phyloP scores from a whole-genome alignment of 1,140 invertebrate species.

The Melipona quadrifasciata region DNA sequence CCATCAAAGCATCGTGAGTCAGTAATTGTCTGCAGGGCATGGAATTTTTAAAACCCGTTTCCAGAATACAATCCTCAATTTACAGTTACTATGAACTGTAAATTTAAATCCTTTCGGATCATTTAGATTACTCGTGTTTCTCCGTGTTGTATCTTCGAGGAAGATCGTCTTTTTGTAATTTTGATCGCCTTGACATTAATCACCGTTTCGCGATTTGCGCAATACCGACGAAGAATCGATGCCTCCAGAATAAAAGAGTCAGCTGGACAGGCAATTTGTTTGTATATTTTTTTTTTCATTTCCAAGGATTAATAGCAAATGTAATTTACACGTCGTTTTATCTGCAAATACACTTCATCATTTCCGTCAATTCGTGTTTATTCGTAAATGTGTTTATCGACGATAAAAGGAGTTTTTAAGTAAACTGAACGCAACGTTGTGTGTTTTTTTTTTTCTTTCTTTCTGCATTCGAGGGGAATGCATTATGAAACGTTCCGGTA shows the following conservation, averaged over 20 bases:
- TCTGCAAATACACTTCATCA: neutral
- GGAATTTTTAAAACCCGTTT: neutral
- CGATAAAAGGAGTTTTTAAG: neutral
- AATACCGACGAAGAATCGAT: neutral
- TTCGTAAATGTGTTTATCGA: neutral
- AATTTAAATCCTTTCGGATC: neutral
- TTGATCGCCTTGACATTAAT: constrained; percentile 46
- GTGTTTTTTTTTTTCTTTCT: neutral
- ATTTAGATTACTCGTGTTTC: neutral
- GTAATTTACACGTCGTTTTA: neutral
- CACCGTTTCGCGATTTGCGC: constrained; percentile 16
- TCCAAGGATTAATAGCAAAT: neutral
- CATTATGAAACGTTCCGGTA: constrained; percentile 43
- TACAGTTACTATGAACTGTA: neutral
- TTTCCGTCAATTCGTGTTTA: neutral
- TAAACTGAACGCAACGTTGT: neutral
- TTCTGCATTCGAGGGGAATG: neutral
- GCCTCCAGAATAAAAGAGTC: neutral
- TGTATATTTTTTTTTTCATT: neutral
- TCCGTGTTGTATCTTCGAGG: neutral
- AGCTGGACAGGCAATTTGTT: constrained; percentile 3
- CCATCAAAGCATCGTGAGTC: neutral
- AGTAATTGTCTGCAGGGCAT: neutral
- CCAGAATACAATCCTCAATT: neutral
- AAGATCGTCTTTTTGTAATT: constrained; percentile 9